Evolutionary conservation across 2,113 vertebrate species (phyloP).

Genomic region (Hemiscyllium ocellatum): DNA sequence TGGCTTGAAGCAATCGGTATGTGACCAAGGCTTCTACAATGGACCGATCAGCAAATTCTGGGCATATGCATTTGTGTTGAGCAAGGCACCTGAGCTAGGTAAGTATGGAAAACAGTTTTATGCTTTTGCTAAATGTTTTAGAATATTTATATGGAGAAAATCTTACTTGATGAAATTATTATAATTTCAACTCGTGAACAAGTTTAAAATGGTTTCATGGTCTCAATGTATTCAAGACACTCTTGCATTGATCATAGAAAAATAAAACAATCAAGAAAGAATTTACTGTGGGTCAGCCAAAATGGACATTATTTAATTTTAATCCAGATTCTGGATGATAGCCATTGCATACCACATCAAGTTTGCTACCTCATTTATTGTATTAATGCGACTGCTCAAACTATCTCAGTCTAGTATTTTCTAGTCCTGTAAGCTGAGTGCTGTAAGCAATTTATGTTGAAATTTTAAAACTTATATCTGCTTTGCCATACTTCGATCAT

Average conservation of each 20-base stretch:
- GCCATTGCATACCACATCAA: background rate
- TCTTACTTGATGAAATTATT: background rate
- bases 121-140: background rate
- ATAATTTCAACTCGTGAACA: background rate
- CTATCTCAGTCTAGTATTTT: background rate
- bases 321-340: background rate
- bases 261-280: background rate
- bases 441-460: background rate
- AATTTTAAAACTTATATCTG: background rate
- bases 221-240: background rate
- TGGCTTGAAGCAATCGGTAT: constrained; percentile 95
- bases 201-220: background rate
- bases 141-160: background rate
- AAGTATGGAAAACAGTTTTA: constrained; percentile 50
- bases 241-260: background rate
- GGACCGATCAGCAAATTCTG: constrained; percentile 99
- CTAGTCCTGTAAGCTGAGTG: background rate
- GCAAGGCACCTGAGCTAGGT: constrained; percentile 98
- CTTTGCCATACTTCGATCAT: background rate
- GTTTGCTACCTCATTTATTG: background rate
- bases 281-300: background rate
- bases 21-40: constrained; percentile 98
- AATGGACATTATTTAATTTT: background rate
- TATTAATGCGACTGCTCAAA: background rate
- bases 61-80: constrained; percentile 97